Conservation (phyloP, 2,888 invertebrate genomes). For the Megamerina dolium region DNA sequence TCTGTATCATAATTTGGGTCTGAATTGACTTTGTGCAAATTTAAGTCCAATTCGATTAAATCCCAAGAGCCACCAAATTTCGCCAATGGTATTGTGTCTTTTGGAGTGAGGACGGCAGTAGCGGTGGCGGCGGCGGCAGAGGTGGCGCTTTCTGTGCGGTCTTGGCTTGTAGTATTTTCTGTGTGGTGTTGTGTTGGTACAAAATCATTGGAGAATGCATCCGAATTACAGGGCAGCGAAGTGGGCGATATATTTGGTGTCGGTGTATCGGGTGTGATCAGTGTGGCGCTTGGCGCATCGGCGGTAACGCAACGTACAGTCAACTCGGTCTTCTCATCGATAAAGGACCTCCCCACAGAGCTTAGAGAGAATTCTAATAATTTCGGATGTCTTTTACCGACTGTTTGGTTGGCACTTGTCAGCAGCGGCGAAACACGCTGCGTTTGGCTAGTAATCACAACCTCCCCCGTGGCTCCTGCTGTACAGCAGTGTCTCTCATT, state of each 20-base stretch:
- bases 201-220: conserved; percentile 60
- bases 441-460: background rate
- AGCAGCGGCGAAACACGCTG: background rate
- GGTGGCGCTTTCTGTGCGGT: conserved; percentile 1
- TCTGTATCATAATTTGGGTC: conserved; percentile 60
- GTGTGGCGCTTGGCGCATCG: conserved; percentile 29
- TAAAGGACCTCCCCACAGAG: conserved; percentile 48
- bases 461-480: conserved; percentile 12
- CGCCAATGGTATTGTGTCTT: conserved; percentile 36
- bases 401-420: background rate
- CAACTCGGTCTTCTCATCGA: conserved; percentile 39
- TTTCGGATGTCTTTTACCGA: conserved; percentile 24
- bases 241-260: conserved; percentile 57
- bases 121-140: conserved; percentile 1
- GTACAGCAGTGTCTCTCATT: conserved; percentile 13
- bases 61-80: conserved; percentile 57
- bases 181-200: conserved; percentile 45
- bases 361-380: conserved; percentile 47
- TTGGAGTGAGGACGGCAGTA: background rate
- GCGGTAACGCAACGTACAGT: conserved; percentile 5
- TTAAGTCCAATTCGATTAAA: conserved; percentile 58
- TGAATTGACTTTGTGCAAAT: conserved; percentile 57
- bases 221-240: conserved; percentile 47
- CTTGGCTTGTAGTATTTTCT: conserved; percentile 11
- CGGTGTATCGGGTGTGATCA: conserved; percentile 62